phyloP scores from a whole-genome alignment of 1,140 invertebrate genomes.

The Bombus waltoni region DNA sequence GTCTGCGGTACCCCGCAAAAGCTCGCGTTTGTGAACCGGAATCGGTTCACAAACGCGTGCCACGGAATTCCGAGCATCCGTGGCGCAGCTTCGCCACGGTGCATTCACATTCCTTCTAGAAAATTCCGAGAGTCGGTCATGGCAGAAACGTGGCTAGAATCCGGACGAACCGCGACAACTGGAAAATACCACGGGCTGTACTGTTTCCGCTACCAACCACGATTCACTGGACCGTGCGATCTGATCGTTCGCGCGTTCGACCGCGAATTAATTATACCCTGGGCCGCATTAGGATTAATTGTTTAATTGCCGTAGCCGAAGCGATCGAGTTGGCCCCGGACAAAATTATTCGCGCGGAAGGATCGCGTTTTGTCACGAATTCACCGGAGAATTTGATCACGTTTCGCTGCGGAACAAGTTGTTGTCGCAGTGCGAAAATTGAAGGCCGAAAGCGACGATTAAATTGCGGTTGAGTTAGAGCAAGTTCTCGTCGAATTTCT shows the following conservation, averaged over 20 bases:
- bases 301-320: neutral
- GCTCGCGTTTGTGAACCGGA: neutral
- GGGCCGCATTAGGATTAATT: neutral
- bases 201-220: neutral
- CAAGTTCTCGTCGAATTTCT: too few relatives aligned
- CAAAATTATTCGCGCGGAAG: neutral
- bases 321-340: neutral
- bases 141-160: constrained; percentile 30
- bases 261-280: constrained; percentile 5
- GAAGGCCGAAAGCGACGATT: too few relatives aligned
- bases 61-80: constrained; percentile 30
- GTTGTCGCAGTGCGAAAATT: too few relatives aligned
- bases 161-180: neutral
- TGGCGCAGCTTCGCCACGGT: neutral
- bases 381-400: neutral
- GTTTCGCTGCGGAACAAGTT: neutral
- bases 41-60: neutral
- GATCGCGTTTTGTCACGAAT: neutral
- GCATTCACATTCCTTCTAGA: constrained; percentile 27
- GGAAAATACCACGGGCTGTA: constrained; percentile 3
- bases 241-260: too few relatives aligned
- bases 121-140: constrained; percentile 25
- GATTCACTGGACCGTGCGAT: neutral
- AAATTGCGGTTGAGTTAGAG: too few relatives aligned
- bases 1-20: neutral